These are phyloP conservation scores for Erebia ligea DNA, from an alignment of 2,888 invertebrate species.

Conservation along the genomic window DNA sequence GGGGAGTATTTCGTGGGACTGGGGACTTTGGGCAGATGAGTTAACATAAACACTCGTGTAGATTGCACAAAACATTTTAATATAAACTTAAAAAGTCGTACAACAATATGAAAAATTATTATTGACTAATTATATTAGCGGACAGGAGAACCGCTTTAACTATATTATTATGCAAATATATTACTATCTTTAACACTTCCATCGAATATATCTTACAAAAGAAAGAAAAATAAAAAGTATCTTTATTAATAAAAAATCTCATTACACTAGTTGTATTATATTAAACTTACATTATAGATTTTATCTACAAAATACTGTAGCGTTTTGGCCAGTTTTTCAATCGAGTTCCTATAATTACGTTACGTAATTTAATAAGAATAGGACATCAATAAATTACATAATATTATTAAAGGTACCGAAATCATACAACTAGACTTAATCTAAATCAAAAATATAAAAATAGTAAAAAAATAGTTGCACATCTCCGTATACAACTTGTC, in stretches of 20 bases:
- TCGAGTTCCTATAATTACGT: slow-evolving; percentile 65
- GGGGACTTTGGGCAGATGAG: not conserved
- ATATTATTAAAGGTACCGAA: slow-evolving; percentile 68
- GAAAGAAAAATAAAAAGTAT: slow-evolving; percentile 81
- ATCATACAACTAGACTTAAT: slow-evolving; percentile 81
- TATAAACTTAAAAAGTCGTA: slow-evolving; percentile 94
- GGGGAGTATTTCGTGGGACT: too few relatives aligned
- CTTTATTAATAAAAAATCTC: slow-evolving; percentile 82
- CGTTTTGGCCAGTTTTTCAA: slow-evolving; percentile 78
- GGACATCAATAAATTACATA: slow-evolving; percentile 72
- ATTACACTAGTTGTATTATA: slow-evolving; percentile 79
- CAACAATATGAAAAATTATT: slow-evolving; percentile 93
- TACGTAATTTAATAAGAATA: slow-evolving; percentile 73
- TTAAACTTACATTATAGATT: slow-evolving; percentile 82
- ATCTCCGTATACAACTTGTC: slow-evolving; percentile 74
- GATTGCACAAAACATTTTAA: slow-evolving; percentile 93
- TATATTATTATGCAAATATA: slow-evolving; percentile 86
- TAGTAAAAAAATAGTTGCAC: slow-evolving; percentile 82
- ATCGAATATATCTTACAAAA: slow-evolving; percentile 84
- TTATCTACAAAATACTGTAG: slow-evolving; percentile 83
- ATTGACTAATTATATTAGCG: slow-evolving; percentile 89
- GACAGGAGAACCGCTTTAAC: slow-evolving; percentile 87
- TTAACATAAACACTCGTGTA: slow-evolving; percentile 46
- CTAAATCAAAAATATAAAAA: slow-evolving; percentile 83
- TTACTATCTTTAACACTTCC: slow-evolving; percentile 84